Conservation (phyloP, 2,113 vertebrate genomes). For the Lepus europaeus region DNA sequence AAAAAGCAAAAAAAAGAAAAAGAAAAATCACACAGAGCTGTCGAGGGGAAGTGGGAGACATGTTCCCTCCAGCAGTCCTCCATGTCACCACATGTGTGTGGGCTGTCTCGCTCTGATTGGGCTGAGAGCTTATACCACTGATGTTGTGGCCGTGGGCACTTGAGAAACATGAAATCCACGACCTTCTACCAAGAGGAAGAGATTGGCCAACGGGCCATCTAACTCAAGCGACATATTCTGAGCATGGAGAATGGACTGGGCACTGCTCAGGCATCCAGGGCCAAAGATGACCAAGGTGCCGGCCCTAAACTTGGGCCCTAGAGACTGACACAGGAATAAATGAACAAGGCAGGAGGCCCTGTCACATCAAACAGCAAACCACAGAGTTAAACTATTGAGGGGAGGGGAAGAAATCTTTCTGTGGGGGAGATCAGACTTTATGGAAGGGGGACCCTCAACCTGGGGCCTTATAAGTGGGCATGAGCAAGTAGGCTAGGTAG, state of each 20-base stretch:
- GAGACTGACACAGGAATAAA: background rate
- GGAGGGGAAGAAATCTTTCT: background rate
- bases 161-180: background rate
- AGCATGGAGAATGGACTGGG: background rate
- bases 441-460: background rate
- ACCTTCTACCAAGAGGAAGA: background rate
- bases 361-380: background rate
- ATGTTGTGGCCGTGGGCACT: no score
- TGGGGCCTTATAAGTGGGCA: background rate
- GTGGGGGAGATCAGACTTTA: background rate
- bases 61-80: background rate
- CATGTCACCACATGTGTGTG: background rate
- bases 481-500: background rate
- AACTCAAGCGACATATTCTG: background rate
- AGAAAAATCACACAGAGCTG: conserved; percentile 8
- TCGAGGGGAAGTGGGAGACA: conserved; percentile 2
- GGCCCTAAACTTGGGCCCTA: background rate
- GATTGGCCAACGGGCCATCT: background rate
- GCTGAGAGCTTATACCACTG: background rate
- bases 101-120: background rate
- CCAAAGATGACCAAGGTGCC: background rate
- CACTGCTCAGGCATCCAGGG: background rate
- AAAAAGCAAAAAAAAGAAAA: background rate
- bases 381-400: background rate
- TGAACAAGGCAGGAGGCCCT: background rate